Evolutionary conservation across 1,140 invertebrate species (phyloP).

Genomic region (Temnothorax longispinosus): DNA sequence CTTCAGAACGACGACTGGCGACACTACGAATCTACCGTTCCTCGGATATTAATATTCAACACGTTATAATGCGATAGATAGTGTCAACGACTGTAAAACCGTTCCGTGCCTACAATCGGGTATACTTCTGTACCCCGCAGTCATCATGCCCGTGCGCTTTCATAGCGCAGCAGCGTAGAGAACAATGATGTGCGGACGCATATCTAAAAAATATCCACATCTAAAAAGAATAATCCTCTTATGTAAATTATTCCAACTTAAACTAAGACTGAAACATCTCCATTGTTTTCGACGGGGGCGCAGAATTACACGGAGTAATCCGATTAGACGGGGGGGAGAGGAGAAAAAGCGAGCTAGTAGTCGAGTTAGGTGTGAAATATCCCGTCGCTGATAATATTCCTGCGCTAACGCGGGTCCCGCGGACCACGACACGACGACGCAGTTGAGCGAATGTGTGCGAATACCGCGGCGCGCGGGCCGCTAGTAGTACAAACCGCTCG

Average conservation of each 20-base stretch:
- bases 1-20: not conserved
- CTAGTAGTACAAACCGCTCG: constrained; percentile 19
- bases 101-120: constrained; percentile 69
- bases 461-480: constrained; percentile 52
- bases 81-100: constrained; percentile 64
- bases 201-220: not conserved
- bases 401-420: not conserved
- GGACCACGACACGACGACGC: constrained; percentile 43
- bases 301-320: not conserved
- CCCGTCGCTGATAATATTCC: not conserved
- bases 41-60: constrained; percentile 76
- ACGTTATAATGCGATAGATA: constrained; percentile 65
- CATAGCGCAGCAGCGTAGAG: constrained; percentile 9
- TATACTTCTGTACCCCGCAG: constrained; percentile 67
- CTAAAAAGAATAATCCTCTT: not conserved
- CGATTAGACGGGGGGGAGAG: not conserved
- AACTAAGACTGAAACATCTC: not conserved
- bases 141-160: not conserved
- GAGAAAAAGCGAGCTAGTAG: too few relatives aligned
- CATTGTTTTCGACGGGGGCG: not conserved
- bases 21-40: constrained; percentile 69
- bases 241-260: not conserved
- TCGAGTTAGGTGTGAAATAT: not conserved
- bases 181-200: not conserved
- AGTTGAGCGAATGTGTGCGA: constrained; percentile 74